Base-by-base conservation (phyloP, 1,140 invertebrate species). In the Berghia stephanieae region DNA sequence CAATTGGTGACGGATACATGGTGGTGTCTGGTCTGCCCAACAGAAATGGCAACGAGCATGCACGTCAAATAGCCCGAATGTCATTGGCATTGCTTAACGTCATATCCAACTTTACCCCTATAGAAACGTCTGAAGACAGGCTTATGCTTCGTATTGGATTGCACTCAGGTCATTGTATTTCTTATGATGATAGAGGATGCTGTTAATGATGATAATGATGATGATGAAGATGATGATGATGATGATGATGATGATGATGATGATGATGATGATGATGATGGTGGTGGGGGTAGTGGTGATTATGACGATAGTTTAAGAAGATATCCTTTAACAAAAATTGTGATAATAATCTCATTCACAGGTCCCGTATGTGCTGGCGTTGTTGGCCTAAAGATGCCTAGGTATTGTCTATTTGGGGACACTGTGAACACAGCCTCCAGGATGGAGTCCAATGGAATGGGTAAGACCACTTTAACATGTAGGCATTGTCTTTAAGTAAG, bases 1-100 rank as follows among this genome's bases (percentile, higher is more conserved):
- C 97, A 4, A 98, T 98, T 81, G 97, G 97, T 0, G 98, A 99
- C 88, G 97, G 97, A 1, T 99, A 99, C 88, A 98, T 99, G 92
- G 92, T 93, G 8, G 92, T 92, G 13, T 92, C 91, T 3, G 93
- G 92, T 42, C 85, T 93, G 18, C 93, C 93, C 0, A 82, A 89
- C 10, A 81, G 90, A 40, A 92, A 92, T 82, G 92, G 92, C 13
- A 90, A 89, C 43, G 84, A 90, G 3, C 93, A 93, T 80, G 92
- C 91, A 0, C 83, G 88, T 40, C 92, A 93, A 86, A 92, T 93
- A 27, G 90, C 91, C 44, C 94, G 96, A 93, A 79, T 99, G 94
- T 94, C 97, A 0, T 90, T 99, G 46, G 94, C 94, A 0, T 90
- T 99, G 5, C 90, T 98, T 70, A 92, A 95, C 72, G 94, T 94